Evolutionary conservation across 2,113 vertebrate species (phyloP).

Genomic region (Bufo gargarizans): DNA sequence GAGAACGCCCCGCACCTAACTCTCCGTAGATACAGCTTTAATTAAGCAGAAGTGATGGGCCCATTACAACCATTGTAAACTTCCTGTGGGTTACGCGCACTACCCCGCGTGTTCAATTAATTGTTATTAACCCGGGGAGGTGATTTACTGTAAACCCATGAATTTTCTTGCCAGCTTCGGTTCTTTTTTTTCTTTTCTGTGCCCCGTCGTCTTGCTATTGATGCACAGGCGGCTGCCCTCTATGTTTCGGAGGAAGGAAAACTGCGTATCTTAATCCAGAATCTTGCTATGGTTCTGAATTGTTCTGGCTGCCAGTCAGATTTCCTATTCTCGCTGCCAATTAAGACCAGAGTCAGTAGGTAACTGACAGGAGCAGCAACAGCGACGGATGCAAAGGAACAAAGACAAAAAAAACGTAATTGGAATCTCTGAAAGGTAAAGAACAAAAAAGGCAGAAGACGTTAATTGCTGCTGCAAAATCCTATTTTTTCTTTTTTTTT

Average conservation of each 20-base stretch:
- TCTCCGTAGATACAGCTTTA: not conserved
- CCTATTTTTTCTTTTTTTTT: not conserved
- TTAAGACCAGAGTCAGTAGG: conserved; percentile 27
- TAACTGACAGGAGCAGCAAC: not conserved
- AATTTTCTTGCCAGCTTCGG: not conserved
- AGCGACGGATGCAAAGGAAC: not conserved
- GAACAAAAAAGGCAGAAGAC: not conserved
- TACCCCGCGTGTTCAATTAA: not conserved
- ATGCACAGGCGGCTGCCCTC: not conserved
- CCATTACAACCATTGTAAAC: not conserved
- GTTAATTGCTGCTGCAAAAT: conserved; percentile 9
- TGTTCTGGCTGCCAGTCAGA: not conserved
- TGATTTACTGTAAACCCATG: not conserved
- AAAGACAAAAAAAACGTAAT: conserved; percentile 24
- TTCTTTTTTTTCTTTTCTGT: not conserved
- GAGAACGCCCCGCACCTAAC: not conserved
- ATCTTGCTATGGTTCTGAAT: not conserved
- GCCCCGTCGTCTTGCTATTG: not conserved
- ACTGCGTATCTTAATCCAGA: not conserved
- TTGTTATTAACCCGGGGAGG: not conserved
- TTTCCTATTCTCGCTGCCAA: not conserved
- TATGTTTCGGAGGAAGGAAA: not conserved
- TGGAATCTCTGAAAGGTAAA: conserved; percentile 11
- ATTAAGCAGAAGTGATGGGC: conserved; percentile 25
- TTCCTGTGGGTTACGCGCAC: not conserved